Conservation (phyloP, 2,888 invertebrate species). For the Tiliacea citrago region DNA sequence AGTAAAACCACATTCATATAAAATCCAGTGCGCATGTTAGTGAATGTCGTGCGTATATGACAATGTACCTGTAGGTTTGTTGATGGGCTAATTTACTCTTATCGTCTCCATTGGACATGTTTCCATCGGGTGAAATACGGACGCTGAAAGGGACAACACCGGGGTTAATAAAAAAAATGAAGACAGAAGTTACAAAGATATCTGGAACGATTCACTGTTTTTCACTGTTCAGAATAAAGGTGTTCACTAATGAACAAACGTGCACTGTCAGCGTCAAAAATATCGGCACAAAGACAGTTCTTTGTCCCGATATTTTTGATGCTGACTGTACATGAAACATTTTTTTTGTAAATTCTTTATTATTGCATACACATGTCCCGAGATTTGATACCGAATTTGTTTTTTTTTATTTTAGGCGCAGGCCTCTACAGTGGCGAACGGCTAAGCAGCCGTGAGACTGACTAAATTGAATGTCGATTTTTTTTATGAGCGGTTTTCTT, state of each 20-base stretch:
- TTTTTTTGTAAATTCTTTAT: no score
- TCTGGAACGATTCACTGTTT: neutral
- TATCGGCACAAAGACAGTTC: neutral
- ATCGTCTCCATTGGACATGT: constrained; percentile 92
- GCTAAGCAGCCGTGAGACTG: neutral
- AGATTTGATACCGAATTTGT: neutral
- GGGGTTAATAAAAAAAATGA: constrained; percentile 83
- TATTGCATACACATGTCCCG: neutral
- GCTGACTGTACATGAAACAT: neutral
- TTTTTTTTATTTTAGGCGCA: neutral
- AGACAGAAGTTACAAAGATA: constrained; percentile 64
- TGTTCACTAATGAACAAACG: neutral
- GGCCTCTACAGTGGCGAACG: neutral
- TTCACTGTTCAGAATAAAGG: constrained; percentile 4
- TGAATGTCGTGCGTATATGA: constrained; percentile 67
- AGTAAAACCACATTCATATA: constrained; percentile 39
- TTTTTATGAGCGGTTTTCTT: neutral
- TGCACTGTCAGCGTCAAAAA: neutral
- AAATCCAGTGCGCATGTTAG: constrained; percentile 66
- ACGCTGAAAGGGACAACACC: constrained; percentile 91
- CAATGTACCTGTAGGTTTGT: constrained; percentile 94
- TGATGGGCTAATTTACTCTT: constrained; percentile 93
- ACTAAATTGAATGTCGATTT: neutral
- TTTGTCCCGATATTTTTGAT: neutral
- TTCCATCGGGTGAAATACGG: constrained; percentile 91